phyloP scores from a whole-genome alignment of 1,140 invertebrate species.

The Pachyrhynchus sulphureomaculatus region DNA sequence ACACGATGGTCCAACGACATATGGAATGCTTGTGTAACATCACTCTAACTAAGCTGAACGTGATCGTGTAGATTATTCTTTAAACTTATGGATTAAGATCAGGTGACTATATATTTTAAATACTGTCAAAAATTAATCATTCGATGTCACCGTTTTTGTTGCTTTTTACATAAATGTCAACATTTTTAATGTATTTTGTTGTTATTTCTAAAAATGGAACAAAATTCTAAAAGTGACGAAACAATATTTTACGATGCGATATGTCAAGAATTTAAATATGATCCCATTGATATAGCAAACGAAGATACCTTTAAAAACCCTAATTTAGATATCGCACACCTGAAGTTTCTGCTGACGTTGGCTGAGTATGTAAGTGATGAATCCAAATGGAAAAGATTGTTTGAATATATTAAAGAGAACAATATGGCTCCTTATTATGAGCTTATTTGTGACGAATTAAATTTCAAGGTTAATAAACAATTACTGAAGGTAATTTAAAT shows the following conservation, averaged over 20 bases:
- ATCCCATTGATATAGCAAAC: background rate
- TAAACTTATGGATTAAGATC: no score
- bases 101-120: no score
- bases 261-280: conserved; percentile 6
- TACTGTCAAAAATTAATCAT: no score
- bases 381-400: conserved; percentile 63
- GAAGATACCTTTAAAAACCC: conserved; percentile 26
- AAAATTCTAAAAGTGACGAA: conserved; percentile 23
- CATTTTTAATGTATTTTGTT: no score
- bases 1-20: no score
- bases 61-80: no score
- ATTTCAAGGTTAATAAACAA: conserved; percentile 72
- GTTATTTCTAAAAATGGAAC: conserved; percentile 5
- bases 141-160: no score
- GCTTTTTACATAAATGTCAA: no score
- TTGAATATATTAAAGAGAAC: conserved; percentile 76
- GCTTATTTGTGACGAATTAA: conserved; percentile 75
- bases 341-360: conserved; percentile 77
- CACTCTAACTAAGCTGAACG: no score
- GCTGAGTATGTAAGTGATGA: conserved; percentile 63
- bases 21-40: no score
- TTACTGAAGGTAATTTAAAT: conserved; percentile 10
- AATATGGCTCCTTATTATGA: conserved; percentile 96
- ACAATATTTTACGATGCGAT: conserved; percentile 27
- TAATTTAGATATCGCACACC: conserved; percentile 52